A percentile compares a stretch with the other conserved stretches of the same genome.
These are phyloP conservation scores for Clavelina lepadiformis DNA, from an alignment of 23 tunicate species.

Conservation along the genomic window DNA sequence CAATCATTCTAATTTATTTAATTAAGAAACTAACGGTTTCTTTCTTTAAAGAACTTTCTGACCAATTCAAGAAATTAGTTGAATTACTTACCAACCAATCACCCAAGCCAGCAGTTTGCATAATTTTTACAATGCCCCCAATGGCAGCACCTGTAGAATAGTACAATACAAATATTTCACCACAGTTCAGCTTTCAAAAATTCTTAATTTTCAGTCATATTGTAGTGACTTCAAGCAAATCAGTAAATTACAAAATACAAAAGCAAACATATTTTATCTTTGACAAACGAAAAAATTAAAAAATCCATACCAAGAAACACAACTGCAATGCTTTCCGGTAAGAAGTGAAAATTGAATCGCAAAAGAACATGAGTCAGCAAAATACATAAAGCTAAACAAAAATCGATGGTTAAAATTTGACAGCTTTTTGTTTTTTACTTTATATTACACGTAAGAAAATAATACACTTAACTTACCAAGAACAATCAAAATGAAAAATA, in stretches of 20 bases:
- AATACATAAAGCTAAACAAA: conserved; percentile 65
- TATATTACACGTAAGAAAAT: background rate
- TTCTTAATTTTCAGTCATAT: no score
- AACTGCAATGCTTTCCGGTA: conserved; percentile 96
- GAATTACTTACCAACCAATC: conserved; percentile 71
- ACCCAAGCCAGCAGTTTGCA: conserved; percentile 84
- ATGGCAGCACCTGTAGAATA: conserved; percentile 64
- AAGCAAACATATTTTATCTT: background rate
- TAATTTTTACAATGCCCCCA: conserved; percentile 72
- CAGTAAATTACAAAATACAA: background rate
- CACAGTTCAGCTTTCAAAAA: no score
- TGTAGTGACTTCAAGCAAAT: background rate
- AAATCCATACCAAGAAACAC: conserved; percentile 80
- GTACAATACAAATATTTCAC: background rate
- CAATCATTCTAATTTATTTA: no score
- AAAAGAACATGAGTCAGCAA: conserved; percentile 75
- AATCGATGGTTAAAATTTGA: background rate
- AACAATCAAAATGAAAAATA: conserved; percentile 72
- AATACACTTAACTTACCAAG: conserved; percentile 39
- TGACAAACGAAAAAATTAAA: background rate
- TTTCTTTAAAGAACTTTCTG: background rate
- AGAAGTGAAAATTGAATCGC: conserved; percentile 68
- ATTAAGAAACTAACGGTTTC: no score
- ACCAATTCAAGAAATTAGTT: background rate
- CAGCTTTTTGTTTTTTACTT: background rate